Conservation (phyloP, 2,888 invertebrate genomes). For the Bhutanitis thaidina region DNA sequence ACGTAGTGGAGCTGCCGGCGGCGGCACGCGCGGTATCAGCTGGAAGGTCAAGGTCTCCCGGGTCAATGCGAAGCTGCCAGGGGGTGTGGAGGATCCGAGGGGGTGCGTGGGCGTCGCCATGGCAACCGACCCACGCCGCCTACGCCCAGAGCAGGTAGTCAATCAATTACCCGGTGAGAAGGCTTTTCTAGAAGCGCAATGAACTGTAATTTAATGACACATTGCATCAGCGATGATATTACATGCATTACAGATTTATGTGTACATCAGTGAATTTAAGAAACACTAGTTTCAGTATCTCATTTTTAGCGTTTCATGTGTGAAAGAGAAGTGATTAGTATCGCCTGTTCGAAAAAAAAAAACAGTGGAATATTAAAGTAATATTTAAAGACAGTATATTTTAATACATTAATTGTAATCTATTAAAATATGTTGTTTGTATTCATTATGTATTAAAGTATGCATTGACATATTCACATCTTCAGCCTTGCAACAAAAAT, state of each 20-base stretch:
- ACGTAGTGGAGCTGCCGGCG: slow-evolving; percentile 27
- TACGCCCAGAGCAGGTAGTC: slow-evolving; percentile 58
- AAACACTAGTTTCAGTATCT: not conserved
- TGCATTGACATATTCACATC: too few relatives aligned
- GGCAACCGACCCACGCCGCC: slow-evolving; percentile 68
- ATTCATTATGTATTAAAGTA: too few relatives aligned
- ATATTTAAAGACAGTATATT: too few relatives aligned
- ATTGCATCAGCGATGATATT: slow-evolving; percentile 25
- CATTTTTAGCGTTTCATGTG: not conserved
- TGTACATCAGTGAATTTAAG: not conserved
- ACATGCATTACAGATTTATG: slow-evolving; percentile 16
- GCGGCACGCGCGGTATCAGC: slow-evolving; percentile 55
- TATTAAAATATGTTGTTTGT: too few relatives aligned
- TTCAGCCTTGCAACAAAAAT: too few relatives aligned
- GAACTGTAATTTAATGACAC: slow-evolving; percentile 36
- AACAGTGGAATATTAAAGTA: too few relatives aligned
- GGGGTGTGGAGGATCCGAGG: slow-evolving; percentile 22
- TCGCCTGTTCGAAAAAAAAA: too few relatives aligned
- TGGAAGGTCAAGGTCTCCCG: slow-evolving; percentile 71
- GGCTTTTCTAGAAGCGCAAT: slow-evolving; percentile 42
- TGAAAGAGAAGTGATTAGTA: not conserved
- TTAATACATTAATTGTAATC: too few relatives aligned
- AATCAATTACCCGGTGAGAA: slow-evolving; percentile 64
- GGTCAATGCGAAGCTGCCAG: slow-evolving; percentile 57
- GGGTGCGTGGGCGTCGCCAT: slow-evolving; percentile 66